Evolutionary conservation across 2,888 invertebrate genomes (phyloP), one percentile per base, ranked within the genome.

Genomic region (Volucella zonaria): DNA sequence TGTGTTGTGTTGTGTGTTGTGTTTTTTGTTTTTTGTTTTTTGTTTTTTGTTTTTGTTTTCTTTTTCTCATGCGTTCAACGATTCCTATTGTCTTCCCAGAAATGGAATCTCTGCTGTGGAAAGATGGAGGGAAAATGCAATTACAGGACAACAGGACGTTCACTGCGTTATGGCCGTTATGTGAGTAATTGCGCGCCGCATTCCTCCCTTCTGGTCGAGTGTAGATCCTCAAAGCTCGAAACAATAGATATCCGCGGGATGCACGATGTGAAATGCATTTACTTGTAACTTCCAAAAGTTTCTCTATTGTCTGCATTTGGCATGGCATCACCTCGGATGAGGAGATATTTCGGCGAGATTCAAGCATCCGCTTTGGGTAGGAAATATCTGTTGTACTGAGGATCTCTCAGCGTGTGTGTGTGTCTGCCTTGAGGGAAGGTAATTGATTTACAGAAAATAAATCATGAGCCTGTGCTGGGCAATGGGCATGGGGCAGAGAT

Each of bases 371-470:
- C 67, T 54, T 70, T 67, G 40, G 74, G 47, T 61, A 61, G 54
- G 47, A 58, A 56, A 58, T 66, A 45, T 45, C 10, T 18, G 14
- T 23, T 54, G 38, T 18, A 51, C 45, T 11, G 42, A 42, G 14
- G 47, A 2, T 38, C 23, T 31, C 2, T 18, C 38, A 1, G 3
- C 10, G 2, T 40, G 18, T 52, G 12, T 31, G 31, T 31, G 31
- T 31, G 31, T 1, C 31, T 31, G 31, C 6, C 31, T 31, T 6
- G 18, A 15, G 42, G 23, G 9, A 45, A 18, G 47, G 42, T 79
- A 87, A 87, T 87, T 87, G 87, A 87, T 87, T 87, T 87, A 87
- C 87, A 87, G 82, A 86, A 87, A 87, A 87, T 87, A 87, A 87
- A 87, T 87, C 86, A 82, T 83, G 45, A 18, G 15, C 15, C 10